phyloP scores from a whole-genome alignment of 2,888 invertebrate genomes.

The Sinodicranocentrus sp. region DNA sequence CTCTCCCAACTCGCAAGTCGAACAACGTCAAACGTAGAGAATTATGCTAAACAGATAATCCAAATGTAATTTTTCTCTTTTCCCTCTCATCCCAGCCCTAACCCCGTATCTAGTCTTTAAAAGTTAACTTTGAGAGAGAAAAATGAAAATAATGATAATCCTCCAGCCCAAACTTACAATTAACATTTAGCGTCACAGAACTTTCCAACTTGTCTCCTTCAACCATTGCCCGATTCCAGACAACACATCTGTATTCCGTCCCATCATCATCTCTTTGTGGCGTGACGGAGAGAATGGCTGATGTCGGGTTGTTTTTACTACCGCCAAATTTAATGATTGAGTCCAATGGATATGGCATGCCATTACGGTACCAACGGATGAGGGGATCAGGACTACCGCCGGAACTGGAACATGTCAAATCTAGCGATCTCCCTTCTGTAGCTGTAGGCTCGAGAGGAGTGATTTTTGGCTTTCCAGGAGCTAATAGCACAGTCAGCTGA shows the following conservation, averaged over 20 bases:
- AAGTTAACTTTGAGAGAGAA: neutral
- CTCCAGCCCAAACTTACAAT: slow-evolving; percentile 84
- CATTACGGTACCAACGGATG: slow-evolving; percentile 89
- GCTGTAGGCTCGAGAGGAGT: slow-evolving; percentile 88
- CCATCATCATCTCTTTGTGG: slow-evolving; percentile 92
- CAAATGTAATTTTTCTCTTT: neutral
- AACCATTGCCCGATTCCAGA: slow-evolving; percentile 93
- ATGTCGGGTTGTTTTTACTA: slow-evolving; percentile 86
- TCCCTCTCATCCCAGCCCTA: neutral
- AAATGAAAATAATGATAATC: neutral
- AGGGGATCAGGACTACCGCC: slow-evolving; percentile 95
- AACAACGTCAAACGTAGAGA: slow-evolving; percentile 8
- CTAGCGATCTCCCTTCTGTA: slow-evolving; percentile 82
- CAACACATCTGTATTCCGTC: slow-evolving; percentile 90
- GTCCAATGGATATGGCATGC: slow-evolving; percentile 86
- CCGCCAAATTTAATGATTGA: slow-evolving; percentile 83
- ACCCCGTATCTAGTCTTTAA: no score
- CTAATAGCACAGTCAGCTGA: slow-evolving; percentile 90
- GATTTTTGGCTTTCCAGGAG: slow-evolving; percentile 89
- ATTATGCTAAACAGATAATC: slow-evolving; percentile 41
- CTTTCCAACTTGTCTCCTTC: slow-evolving; percentile 89
- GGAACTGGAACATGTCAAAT: slow-evolving; percentile 83
- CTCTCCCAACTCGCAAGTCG: neutral
- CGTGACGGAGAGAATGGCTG: slow-evolving; percentile 86
- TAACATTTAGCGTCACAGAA: slow-evolving; percentile 89